Conservation (phyloP, 2,888 invertebrate species). For the Ethmia dodecea region DNA sequence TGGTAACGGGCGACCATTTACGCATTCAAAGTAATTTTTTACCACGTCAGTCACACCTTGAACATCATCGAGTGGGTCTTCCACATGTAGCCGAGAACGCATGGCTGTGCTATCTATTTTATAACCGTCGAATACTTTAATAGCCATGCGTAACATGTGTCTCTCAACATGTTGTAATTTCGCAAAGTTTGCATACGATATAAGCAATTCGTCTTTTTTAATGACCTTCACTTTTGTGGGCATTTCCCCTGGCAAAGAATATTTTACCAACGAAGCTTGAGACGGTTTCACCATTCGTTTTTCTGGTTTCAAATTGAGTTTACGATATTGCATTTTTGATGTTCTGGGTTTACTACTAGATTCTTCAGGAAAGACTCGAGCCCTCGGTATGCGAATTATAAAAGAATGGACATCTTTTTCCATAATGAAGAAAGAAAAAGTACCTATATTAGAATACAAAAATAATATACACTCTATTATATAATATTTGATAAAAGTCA, state of each 20-base stretch:
- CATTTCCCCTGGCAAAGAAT: constrained; percentile 27
- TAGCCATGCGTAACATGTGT: constrained; percentile 29
- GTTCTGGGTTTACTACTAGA: too few relatives aligned
- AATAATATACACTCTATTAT: too few relatives aligned
- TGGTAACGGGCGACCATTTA: constrained; percentile 32
- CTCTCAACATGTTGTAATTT: constrained; percentile 34
- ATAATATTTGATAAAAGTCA: too few relatives aligned
- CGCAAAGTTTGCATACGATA: constrained; percentile 41
- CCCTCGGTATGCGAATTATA: constrained; percentile 33
- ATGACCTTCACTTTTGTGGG: constrained; percentile 29
- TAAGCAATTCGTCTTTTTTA: constrained; percentile 35
- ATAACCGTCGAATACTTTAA: constrained; percentile 38
- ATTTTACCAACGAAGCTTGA: constrained; percentile 24
- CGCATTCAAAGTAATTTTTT: constrained; percentile 36
- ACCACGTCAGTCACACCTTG: constrained; percentile 41
- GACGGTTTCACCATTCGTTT: constrained; percentile 22
- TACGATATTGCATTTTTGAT: too few relatives aligned
- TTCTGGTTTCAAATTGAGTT: constrained; percentile 14
- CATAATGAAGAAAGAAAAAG: too few relatives aligned
- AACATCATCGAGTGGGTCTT: constrained; percentile 33
- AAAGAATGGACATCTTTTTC: too few relatives aligned
- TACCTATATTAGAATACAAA: too few relatives aligned
- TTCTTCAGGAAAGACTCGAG: constrained; percentile 23
- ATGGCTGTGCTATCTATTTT: constrained; percentile 41
- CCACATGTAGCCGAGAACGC: constrained; percentile 31